phyloP scores from a whole-genome alignment of 2,113 vertebrate species.

The Urocynchramus pylzowi region DNA sequence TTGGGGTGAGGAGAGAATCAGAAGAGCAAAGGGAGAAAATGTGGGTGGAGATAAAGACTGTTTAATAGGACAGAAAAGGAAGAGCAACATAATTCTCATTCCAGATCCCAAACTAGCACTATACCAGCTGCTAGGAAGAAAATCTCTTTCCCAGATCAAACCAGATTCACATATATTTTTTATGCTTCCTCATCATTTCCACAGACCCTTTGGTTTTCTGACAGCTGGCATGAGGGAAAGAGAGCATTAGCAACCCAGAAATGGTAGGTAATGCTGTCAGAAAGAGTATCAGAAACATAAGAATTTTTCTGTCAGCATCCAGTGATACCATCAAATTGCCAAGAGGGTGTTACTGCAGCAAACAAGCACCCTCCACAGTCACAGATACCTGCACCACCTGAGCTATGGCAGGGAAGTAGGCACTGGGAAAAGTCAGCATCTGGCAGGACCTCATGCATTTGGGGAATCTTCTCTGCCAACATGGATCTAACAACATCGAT shows the following conservation, averaged over 20 bases:
- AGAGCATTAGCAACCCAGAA: not conserved
- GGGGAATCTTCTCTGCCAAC: not conserved
- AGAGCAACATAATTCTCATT: not conserved
- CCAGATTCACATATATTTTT: accelerated
- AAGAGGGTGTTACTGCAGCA: accelerated
- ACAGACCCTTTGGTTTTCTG: not conserved
- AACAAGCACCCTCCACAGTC: not conserved
- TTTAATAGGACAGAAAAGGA: not conserved
- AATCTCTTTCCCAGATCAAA: not conserved
- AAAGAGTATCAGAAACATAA: not conserved
- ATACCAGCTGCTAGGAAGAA: not conserved
- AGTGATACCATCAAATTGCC: not conserved
- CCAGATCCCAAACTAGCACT: not conserved
- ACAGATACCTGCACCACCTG: not conserved
- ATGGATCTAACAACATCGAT: not conserved
- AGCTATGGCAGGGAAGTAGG: not conserved
- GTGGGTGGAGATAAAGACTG: not conserved
- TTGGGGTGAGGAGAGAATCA: not conserved
- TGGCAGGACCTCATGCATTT: not conserved
- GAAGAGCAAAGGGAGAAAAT: not conserved
- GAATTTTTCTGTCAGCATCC: not conserved
- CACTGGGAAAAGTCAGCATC: not conserved
- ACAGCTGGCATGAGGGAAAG: not conserved
- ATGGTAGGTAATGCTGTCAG: not conserved
- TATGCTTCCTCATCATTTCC: not conserved